A percentile compares a stretch with the other conserved stretches of the same genome.
phyloP scores from a whole-genome alignment of 2,113 vertebrate genomes.

The Gobius niger region DNA sequence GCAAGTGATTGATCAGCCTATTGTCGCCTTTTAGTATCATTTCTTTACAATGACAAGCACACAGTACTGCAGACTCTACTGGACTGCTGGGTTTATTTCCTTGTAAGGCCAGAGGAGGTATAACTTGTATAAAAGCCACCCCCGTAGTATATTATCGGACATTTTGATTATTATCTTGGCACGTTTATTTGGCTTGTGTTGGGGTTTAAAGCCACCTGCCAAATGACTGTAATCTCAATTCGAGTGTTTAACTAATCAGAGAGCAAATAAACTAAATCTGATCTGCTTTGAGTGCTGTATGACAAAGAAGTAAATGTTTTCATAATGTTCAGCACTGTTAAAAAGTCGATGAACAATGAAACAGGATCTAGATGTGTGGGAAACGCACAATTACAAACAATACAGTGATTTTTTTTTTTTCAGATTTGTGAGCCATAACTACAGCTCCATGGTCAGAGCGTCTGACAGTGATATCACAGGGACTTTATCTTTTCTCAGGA shows the following conservation, averaged over 20 bases:
- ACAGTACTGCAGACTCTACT: constrained; percentile 1
- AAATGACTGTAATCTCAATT: constrained; percentile 18
- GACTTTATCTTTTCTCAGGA: too few relatives aligned
- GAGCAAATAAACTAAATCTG: constrained; percentile 2
- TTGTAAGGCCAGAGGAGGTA: constrained; percentile 26
- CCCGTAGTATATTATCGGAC: constrained; percentile 18
- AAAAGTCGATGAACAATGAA: background rate
- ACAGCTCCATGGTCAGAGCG: too few relatives aligned
- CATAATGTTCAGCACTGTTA: too few relatives aligned
- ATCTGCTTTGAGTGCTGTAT: background rate
- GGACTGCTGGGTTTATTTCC: constrained; percentile 15
- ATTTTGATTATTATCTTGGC: constrained; percentile 43
- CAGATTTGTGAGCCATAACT: too few relatives aligned
- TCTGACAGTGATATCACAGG: too few relatives aligned
- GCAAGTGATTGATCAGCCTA: background rate
- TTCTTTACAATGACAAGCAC: constrained; percentile 12
- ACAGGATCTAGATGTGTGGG: too few relatives aligned
- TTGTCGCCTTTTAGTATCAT: background rate
- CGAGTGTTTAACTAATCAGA: constrained; percentile 11
- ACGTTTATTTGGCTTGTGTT: background rate
- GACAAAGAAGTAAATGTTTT: too few relatives aligned
- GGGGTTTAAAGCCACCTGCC: constrained; percentile 16
- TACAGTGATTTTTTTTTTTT: too few relatives aligned
- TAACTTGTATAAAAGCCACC: constrained; percentile 13
- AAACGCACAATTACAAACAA: too few relatives aligned